Percentiles rank a stretch among this genome's conserved stretches.
phyloP scores from a whole-genome alignment of 1,140 invertebrate genomes.

The Condylostylus longicornis region DNA sequence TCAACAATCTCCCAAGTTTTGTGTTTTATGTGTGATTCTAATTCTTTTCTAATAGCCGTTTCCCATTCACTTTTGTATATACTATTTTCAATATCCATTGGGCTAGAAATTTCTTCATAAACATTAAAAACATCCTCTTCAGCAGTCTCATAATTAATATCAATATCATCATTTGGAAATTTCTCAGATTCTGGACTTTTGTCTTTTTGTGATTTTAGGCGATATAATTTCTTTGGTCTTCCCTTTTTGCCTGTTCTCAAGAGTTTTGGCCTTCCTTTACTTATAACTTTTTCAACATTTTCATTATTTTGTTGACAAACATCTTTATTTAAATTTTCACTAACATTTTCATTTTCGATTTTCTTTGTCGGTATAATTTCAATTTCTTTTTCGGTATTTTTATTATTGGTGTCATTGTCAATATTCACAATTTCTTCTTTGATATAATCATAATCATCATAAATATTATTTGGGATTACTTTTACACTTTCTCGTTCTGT shows the following conservation, averaged over 20 bases:
- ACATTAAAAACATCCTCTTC: neutral
- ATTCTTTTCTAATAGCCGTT: slow-evolving; percentile 16
- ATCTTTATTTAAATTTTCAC: neutral
- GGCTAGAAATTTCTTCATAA: neutral
- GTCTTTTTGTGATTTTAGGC: neutral
- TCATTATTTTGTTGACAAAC: neutral
- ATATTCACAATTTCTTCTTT: neutral
- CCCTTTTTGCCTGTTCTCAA: neutral
- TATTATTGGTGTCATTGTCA: neutral
- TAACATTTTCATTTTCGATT: neutral
- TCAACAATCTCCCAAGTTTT: slow-evolving; percentile 14
- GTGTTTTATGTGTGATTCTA: slow-evolving; percentile 14
- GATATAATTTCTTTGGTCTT: neutral
- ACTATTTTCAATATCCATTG: neutral
- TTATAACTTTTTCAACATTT: too few species aligned
- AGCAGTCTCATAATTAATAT: neutral
- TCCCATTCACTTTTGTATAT: slow-evolving; percentile 11
- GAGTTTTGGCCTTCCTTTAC: neutral
- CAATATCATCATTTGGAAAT: too few species aligned
- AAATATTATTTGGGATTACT: neutral
- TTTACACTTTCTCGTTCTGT: too few species aligned
- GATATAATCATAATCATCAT: neutral
- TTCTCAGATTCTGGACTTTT: too few species aligned
- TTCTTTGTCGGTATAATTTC: neutral
- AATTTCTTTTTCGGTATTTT: neutral